These are phyloP conservation scores for Syngnathus rostellatus DNA, from an alignment of 2,797 vertebrate genomes.

Conservation along the genomic window DNA sequence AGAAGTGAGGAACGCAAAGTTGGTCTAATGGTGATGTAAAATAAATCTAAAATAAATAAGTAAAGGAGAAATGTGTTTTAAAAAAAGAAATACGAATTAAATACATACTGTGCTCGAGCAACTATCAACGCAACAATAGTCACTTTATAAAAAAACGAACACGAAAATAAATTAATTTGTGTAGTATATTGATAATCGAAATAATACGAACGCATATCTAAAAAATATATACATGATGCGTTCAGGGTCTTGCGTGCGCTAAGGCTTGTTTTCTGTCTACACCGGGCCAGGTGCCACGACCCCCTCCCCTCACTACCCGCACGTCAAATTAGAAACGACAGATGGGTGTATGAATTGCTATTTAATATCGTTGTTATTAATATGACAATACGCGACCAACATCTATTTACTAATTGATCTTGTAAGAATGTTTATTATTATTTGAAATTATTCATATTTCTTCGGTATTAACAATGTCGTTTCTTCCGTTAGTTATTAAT, in stretches of 20 bases:
- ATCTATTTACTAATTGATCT: background rate
- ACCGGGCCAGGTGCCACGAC: conserved; percentile 50
- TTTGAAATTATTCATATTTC: background rate
- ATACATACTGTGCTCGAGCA: too few species aligned
- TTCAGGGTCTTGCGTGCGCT: background rate
- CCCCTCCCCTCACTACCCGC: conserved; percentile 18
- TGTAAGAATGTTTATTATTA: too few species aligned
- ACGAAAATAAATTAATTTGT: too few species aligned
- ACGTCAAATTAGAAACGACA: conserved; percentile 31
- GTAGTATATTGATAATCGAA: too few species aligned
- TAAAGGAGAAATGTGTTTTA: too few species aligned
- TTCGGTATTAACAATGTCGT: background rate
- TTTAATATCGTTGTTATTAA: background rate
- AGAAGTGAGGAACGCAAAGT: background rate
- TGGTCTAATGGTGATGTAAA: too few species aligned
- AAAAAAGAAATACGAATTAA: too few species aligned
- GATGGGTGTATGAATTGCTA: conserved; percentile 7
- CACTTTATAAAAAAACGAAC: too few species aligned
- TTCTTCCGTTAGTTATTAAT: background rate
- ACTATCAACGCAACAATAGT: too few species aligned
- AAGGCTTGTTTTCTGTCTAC: conserved; percentile 56
- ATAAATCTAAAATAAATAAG: too few species aligned
- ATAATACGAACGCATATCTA: background rate
- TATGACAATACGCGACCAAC: background rate
- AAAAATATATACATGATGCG: background rate